Conservation (phyloP, 2,888 invertebrate species). For the Lasioglossum malachurum region DNA sequence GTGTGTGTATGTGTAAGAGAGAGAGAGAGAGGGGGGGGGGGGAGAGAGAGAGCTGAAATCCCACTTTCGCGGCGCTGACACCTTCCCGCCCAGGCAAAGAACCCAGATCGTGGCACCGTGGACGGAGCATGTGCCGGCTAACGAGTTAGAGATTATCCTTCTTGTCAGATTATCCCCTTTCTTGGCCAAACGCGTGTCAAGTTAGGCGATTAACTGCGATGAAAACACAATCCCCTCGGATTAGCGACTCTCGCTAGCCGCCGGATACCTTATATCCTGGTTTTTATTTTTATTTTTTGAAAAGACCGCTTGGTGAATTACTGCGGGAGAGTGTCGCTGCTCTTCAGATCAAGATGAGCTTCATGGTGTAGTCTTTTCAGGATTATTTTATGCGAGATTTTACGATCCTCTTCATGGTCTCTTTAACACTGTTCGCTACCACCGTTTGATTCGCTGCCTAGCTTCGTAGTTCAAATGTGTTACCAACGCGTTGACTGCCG, state of each 20-base stretch:
- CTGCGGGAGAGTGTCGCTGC: neutral
- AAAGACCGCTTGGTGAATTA: neutral
- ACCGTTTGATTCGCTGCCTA: no score
- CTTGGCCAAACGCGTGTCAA: slow-evolving; percentile 8
- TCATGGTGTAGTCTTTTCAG: neutral
- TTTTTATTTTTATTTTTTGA: neutral
- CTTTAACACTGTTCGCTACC: neutral
- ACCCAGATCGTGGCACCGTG: neutral
- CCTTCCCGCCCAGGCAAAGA: neutral
- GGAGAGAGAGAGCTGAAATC: neutral
- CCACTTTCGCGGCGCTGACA: slow-evolving; percentile 1
- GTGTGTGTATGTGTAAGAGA: no score
- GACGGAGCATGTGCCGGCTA: slow-evolving; percentile 5
- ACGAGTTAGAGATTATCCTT: slow-evolving; percentile 2
- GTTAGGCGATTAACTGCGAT: slow-evolving; percentile 8
- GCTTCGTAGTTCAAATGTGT: no score
- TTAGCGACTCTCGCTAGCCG: neutral
- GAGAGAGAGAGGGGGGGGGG: neutral
- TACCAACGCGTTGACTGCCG: no score
- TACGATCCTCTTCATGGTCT: neutral
- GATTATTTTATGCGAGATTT: neutral
- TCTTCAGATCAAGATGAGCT: neutral
- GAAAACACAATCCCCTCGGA: neutral
- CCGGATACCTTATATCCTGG: neutral
- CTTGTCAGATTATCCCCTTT: neutral